phyloP scores from a whole-genome alignment of 2,113 vertebrate species.

The Microcebus ravelobensis region DNA sequence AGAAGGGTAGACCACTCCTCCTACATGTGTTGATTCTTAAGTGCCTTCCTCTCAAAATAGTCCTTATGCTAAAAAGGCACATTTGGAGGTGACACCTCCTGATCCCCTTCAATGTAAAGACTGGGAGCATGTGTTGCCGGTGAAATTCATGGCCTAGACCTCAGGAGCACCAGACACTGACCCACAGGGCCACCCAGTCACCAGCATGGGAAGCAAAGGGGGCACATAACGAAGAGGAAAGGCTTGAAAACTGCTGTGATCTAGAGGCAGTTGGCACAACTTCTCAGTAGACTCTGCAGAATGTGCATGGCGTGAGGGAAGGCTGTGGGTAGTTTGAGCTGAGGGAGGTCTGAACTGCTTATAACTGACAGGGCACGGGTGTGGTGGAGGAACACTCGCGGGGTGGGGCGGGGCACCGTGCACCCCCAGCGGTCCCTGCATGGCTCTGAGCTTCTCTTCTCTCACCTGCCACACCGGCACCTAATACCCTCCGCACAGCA shows the following conservation, averaged over 20 bases:
- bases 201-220: not conserved
- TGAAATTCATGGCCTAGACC: not conserved
- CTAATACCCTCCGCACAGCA: not conserved
- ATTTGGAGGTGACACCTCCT: not conserved
- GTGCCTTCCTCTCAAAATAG: not conserved
- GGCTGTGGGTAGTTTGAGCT: fast-evolving
- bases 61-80: not conserved
- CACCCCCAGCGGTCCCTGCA: fast-evolving
- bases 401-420: too few species aligned
- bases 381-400: too few species aligned
- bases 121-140: not conserved
- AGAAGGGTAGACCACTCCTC: not conserved
- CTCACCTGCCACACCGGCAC: too few species aligned
- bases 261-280: not conserved
- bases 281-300: not conserved
- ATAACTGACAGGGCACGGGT: not conserved
- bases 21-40: not conserved
- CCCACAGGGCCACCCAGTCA: not conserved
- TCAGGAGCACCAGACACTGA: not conserved
- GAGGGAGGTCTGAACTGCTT: not conserved
- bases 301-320: not conserved
- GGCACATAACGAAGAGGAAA: not conserved
- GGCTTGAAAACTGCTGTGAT: not conserved
- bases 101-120: not conserved
- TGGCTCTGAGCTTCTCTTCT: too few species aligned